A percentile compares a stretch with the other conserved stretches of the same genome.
Conservation (phyloP, 2,888 invertebrate genomes). For the Teleogryllus oceanicus region DNA sequence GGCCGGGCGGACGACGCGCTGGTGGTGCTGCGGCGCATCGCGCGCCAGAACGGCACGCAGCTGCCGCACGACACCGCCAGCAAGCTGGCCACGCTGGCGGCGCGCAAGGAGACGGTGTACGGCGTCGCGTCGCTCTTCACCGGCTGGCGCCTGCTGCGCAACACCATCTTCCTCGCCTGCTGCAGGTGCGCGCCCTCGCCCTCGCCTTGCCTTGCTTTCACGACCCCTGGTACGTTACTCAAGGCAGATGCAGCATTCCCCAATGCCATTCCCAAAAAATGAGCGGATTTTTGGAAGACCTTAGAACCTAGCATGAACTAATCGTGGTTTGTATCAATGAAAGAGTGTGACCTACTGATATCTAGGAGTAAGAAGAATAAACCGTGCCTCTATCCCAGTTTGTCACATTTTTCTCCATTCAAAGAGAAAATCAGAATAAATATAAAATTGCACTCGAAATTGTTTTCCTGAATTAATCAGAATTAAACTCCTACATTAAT, state of each 20-base stretch:
- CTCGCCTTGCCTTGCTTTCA: slow-evolving; percentile 35
- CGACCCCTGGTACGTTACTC: too few species aligned
- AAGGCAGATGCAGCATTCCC: too few species aligned
- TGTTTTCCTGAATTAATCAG: not conserved
- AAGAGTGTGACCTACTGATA: too few species aligned
- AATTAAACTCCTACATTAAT: not conserved
- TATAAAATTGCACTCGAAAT: not conserved
- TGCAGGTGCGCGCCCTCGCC: slow-evolving; percentile 51
- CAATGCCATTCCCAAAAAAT: too few species aligned
- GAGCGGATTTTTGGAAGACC: not conserved
- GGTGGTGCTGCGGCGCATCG: slow-evolving; percentile 54
- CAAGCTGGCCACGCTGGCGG: slow-evolving; percentile 42
- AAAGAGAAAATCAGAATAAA: not conserved
- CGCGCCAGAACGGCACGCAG: slow-evolving; percentile 53
- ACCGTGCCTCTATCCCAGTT: too few species aligned
- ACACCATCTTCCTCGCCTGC: slow-evolving; percentile 54
- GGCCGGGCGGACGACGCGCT: slow-evolving; percentile 52
- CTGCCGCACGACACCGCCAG: slow-evolving; percentile 50
- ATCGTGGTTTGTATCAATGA: too few species aligned
- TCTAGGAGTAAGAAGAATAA: too few species aligned
- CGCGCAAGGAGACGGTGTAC: slow-evolving; percentile 48
- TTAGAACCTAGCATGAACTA: not conserved
- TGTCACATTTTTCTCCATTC: not conserved
- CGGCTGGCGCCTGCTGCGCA: slow-evolving; percentile 54
- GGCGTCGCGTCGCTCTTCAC: slow-evolving; percentile 58